Base-by-base conservation (phyloP, 2,113 vertebrate species). In the Urocitellus parryii region DNA sequence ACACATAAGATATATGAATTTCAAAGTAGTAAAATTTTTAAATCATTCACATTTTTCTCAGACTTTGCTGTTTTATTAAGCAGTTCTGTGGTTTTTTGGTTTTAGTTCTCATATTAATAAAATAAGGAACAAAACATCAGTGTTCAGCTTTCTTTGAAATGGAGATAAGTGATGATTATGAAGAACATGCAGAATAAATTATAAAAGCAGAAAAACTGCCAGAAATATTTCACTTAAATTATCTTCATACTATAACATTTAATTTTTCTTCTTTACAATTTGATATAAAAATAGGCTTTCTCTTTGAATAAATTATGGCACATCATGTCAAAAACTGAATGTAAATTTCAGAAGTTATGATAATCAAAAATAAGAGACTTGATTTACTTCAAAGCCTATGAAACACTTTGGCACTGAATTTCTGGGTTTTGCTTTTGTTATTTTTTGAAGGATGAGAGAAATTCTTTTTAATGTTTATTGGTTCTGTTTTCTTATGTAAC, bases 61-160 rank as follows among this genome's bases (percentile, higher is more conserved):
- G 61, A 86, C 88, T 88, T 70, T 96, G 24, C 34, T 61, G 12
- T 72, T 94, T 85, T 86, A 76, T 74, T 53, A 91, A 88, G 16
- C 14, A 70, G 77, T 53, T 73, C 48, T 93, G 56, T 88, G 73
- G 5, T 0, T 78, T 96, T 94, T 51, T 74, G 39, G 18, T 91
- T 78, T 72, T 83, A 89, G 85, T 95, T 81, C n/a, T 87, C 70
- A 86, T 77, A 61, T 29, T 91, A 91, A 95, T 80, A 92, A 96
- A 95, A 96, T 84, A 70, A 85, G 78, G 61, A 92, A 89, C 88
- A 96, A 97, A 96, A 74, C 22, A 72, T 79, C 22, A 83, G 74
- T 91, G 78, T 96, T 96, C 70, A 68, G 24, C 34, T 82, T 90
- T 95, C 70, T 97, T 96, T 96, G 95, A 97, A 97, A 97, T 96